These are phyloP conservation scores for Percina caprodes DNA, from an alignment of 2,113 vertebrate species.

Conservation along the genomic window DNA sequence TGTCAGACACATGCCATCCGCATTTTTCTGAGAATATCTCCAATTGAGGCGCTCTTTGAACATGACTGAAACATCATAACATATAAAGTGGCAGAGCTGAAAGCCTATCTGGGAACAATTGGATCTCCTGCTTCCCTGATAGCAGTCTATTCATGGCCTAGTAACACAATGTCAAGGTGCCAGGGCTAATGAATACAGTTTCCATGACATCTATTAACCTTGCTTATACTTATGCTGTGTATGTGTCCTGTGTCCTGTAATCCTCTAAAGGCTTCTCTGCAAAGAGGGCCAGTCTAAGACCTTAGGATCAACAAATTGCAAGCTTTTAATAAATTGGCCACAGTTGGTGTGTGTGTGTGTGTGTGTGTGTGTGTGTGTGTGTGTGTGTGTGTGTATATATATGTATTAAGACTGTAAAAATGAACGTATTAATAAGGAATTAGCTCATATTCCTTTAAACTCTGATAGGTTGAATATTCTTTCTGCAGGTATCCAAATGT, in stretches of 20 bases:
- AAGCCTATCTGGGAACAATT: slow-evolving; percentile 38
- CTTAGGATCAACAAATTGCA: too few species aligned
- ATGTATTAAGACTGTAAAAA: too few species aligned
- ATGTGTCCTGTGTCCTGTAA: neutral
- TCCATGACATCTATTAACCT: slow-evolving; percentile 59
- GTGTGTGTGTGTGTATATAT: slow-evolving; percentile 10
- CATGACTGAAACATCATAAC: slow-evolving; percentile 78
- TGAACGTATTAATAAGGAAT: too few species aligned
- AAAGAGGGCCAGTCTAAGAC: too few species aligned
- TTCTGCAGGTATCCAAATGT: too few species aligned
- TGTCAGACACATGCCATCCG: slow-evolving; percentile 79
- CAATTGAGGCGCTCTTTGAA: slow-evolving; percentile 51
- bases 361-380: slow-evolving; percentile 11
- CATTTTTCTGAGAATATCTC: slow-evolving; percentile 70
- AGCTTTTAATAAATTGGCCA: too few species aligned
- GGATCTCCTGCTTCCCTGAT: slow-evolving; percentile 38
- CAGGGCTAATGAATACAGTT: slow-evolving; percentile 39
- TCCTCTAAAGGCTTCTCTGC: too few species aligned
- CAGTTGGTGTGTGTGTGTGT: neutral
- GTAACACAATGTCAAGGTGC: slow-evolving; percentile 30
- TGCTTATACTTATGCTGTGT: slow-evolving; percentile 12
- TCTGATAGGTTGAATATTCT: too few species aligned
- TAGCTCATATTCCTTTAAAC: too few species aligned
- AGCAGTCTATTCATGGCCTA: slow-evolving; percentile 44
- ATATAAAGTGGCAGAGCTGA: slow-evolving; percentile 62